Evolutionary conservation across 2,113 vertebrate species (phyloP).

Genomic region (Fukomys damarensis): DNA sequence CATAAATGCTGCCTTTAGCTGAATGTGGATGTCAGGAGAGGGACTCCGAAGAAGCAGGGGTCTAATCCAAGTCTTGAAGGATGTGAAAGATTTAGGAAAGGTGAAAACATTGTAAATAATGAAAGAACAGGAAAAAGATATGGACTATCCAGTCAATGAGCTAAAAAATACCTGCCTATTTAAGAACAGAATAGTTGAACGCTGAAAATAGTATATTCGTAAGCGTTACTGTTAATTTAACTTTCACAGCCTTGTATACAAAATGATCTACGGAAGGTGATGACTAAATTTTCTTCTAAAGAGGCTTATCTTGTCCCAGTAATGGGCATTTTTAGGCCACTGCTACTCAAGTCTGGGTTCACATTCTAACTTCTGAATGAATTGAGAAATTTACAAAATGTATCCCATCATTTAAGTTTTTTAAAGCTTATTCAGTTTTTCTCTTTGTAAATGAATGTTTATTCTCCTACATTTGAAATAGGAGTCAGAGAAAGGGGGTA

Average conservation of each 20-base stretch:
- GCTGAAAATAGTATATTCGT: neutral
- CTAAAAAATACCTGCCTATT: neutral
- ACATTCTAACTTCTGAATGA: conserved; percentile 27
- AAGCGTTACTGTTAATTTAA: neutral
- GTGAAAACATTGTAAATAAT: neutral
- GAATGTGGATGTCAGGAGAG: neutral
- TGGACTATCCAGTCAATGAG: neutral
- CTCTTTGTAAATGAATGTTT: neutral
- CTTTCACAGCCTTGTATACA: neutral
- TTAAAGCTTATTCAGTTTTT: neutral
- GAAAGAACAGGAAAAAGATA: neutral
- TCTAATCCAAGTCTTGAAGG: neutral
- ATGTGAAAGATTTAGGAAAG: neutral
- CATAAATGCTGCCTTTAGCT: neutral
- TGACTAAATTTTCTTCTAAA: neutral
- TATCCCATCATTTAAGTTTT: neutral
- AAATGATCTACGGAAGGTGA: neutral
- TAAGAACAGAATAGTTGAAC: neutral
- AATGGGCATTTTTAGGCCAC: neutral
- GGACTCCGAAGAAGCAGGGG: neutral
- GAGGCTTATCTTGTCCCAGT: neutral
- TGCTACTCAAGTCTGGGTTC: neutral
- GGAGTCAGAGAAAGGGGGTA: neutral
- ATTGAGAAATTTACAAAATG: neutral
- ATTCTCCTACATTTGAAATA: neutral